Evolutionary conservation across 2,113 vertebrate genomes (phyloP).

Genomic region (Serilophus lunatus): DNA sequence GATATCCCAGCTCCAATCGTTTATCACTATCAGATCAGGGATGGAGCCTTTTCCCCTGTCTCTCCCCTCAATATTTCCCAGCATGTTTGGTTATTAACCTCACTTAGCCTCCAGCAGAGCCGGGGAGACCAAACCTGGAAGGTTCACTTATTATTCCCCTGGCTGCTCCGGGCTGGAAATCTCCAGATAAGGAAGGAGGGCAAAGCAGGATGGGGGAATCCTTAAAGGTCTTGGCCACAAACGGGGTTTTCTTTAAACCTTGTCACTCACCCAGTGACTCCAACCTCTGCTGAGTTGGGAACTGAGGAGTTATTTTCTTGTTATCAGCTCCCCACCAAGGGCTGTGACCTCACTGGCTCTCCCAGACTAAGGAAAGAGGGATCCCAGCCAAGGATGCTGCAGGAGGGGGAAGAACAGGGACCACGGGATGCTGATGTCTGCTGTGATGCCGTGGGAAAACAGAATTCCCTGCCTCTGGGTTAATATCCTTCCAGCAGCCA

Average conservation of each 20-base stretch:
- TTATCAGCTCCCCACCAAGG: neutral
- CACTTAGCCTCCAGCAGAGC: constrained; percentile 65
- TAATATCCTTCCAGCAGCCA: neutral
- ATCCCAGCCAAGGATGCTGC: neutral
- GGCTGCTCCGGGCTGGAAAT: neutral
- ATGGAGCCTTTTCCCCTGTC: neutral
- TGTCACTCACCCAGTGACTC: neutral
- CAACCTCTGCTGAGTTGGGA: neutral
- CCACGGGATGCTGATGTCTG: neutral
- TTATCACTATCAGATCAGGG: constrained; percentile 62
- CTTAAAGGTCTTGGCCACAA: neutral
- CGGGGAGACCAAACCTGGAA: constrained; percentile 9
- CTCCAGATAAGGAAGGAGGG: neutral
- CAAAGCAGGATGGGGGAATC: neutral
- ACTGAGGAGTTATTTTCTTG: neutral
- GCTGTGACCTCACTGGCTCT: neutral
- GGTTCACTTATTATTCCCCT: constrained; percentile 2
- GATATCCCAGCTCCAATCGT: constrained; percentile 44
- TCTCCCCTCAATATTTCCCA: constrained; percentile 9
- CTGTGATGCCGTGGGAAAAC: neutral
- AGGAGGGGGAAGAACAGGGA: neutral
- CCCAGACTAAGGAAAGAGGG: neutral
- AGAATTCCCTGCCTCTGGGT: neutral
- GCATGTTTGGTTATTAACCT: constrained; percentile 69
- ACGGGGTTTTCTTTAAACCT: neutral